Conservation (phyloP, 2,797 vertebrate species). For the Sylvilagus floridanus region DNA sequence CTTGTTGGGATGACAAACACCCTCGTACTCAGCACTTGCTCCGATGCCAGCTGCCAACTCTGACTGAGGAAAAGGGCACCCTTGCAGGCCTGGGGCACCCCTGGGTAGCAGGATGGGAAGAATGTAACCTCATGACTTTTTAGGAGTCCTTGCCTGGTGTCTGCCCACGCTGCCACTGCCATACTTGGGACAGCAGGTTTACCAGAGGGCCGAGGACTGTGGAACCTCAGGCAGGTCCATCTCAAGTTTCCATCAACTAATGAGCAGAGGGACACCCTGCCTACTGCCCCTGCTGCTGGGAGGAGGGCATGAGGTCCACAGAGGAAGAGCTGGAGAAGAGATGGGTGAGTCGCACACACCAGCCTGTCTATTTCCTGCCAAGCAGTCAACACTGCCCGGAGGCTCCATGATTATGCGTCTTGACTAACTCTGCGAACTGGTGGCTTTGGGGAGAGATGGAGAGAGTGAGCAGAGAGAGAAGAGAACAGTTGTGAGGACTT, state of each 20-base stretch:
- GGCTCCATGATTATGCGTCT: neutral
- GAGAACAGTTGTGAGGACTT: neutral
- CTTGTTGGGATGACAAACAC: neutral
- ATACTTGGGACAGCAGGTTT: neutral
- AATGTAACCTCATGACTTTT: neutral
- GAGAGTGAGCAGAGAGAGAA: neutral
- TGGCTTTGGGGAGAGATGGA: neutral
- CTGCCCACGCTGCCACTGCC: neutral
- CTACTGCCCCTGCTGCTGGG: neutral
- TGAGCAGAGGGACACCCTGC: neutral
- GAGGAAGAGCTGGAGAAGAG: constrained; percentile 26
- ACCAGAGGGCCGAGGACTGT: neutral
- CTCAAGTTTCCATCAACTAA: neutral
- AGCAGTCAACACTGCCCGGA: neutral
- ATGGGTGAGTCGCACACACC: neutral
- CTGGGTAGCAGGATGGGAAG: neutral
- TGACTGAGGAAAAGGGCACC: neutral
- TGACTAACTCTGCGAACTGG: neutral
- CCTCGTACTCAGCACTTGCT: neutral
- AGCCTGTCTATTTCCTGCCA: neutral
- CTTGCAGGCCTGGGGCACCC: neutral
- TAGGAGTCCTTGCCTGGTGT: too few relatives aligned
- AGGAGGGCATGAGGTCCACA: constrained; percentile 52
- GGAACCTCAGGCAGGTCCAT: neutral
- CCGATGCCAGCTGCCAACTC: constrained; percentile 10